Evolutionary conservation across 2,113 vertebrate species (phyloP), one percentile per base, ranked within the genome.

Genomic region (Paracanthobrama guichenoti): DNA sequence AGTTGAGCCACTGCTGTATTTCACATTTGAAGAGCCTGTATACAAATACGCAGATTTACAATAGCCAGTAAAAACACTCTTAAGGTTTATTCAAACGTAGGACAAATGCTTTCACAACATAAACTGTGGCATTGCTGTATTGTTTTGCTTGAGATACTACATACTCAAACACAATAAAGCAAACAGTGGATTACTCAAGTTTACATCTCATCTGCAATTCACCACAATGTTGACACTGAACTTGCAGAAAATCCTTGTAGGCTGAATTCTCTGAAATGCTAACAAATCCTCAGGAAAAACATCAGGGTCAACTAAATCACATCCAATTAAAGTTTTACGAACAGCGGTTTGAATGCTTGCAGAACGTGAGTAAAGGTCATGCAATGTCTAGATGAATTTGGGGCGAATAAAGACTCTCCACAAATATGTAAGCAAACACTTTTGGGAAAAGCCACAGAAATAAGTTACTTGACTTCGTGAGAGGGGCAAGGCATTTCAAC

Each of bases 341-440:
- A 20, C n/a, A 39, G 62, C 1, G 20, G 14, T 74, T 67, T 22
- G 31, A 44, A 60, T 74, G 18, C 39, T 16, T 85, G 46, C 75
- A 87, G 75, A 85, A 77, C 28, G 1, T 71, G 42, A 82, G 50
- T 39, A 64, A 72, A 75, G 24, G 77, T 64, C 71, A 77, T 31
- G 14, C 42, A 26, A 79, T 69, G 26, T 26, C 39, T 81, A 71
- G 59, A 84, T 69, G 14, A 35, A 71, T 66, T 31, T 50, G 60
- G 26, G 46, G 18, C 0, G 8, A 78, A 79, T 39, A 50, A 53
- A 69, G 11, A 5, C 31, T 82, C 14, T 72, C 80, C 80, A 57
- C 48, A 72, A 82, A 71, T 72, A 82, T 71, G 48, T 72, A 57
- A 55, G 66, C 48, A 42, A 81, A 82, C 24, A 31, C 60, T 24